Conservation (phyloP, 1,140 invertebrate species). For the Harpegnathos saltator region DNA sequence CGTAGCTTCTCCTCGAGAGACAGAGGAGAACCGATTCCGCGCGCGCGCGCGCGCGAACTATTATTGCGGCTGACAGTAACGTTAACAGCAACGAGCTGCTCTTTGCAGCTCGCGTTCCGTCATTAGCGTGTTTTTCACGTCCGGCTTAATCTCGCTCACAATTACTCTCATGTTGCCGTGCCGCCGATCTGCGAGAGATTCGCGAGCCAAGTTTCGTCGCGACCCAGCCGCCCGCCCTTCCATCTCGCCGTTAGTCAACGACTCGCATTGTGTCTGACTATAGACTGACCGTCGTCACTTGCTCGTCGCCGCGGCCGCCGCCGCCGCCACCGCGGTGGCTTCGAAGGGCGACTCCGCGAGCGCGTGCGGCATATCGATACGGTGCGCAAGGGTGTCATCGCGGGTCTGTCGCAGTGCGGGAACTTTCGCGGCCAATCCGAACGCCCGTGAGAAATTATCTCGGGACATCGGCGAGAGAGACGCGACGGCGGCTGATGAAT, state of each 20-base stretch:
- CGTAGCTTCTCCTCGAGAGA: not conserved
- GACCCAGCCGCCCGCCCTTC: not conserved
- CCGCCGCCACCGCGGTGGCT: too few relatives aligned
- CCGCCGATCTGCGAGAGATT: slow-evolving; percentile 11
- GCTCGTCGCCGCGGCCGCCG: too few relatives aligned
- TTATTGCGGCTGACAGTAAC: slow-evolving; percentile 40
- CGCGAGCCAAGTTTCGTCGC: not conserved
- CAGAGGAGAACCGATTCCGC: too few relatives aligned
- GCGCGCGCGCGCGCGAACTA: too few relatives aligned
- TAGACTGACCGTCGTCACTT: slow-evolving; percentile 47
- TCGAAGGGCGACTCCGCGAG: not conserved
- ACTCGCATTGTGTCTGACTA: slow-evolving; percentile 29
- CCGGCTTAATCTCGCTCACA: slow-evolving; percentile 36
- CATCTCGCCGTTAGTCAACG: slow-evolving; percentile 20
- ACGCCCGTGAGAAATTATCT: slow-evolving; percentile 61
- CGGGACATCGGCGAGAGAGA: slow-evolving; percentile 34
- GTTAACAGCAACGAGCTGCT: slow-evolving; percentile 1
- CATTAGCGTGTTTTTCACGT: slow-evolving; percentile 16
- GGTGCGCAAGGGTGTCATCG: slow-evolving; percentile 54
- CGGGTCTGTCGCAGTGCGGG: slow-evolving; percentile 62
- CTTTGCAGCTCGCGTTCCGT: not conserved
- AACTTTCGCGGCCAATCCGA: slow-evolving; percentile 70
- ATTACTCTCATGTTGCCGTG: slow-evolving; percentile 9
- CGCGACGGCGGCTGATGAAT: slow-evolving; percentile 53
- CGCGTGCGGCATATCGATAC: not conserved